phyloP scores from a whole-genome alignment of 2,113 vertebrate species.

The Proteles cristata region DNA sequence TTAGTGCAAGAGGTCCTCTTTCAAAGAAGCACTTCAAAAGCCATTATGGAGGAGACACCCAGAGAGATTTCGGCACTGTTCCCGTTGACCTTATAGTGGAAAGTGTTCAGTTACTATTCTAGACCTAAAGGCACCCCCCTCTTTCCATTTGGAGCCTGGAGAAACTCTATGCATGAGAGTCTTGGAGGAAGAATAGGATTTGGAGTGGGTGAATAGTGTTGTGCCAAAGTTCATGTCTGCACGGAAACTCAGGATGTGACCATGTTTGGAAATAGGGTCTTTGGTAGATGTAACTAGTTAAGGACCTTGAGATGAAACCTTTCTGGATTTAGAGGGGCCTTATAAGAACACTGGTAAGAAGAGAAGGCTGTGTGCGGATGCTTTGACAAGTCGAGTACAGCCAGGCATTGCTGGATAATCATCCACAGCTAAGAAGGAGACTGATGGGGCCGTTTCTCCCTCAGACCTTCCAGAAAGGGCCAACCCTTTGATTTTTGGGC shows the following conservation, averaged over 20 bases:
- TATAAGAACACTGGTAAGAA: not conserved
- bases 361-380: not conserved
- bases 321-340: not conserved
- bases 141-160: not conserved
- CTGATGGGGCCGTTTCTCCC: not conserved
- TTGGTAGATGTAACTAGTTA: not conserved
- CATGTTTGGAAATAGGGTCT: not conserved
- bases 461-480: not conserved
- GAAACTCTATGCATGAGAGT: not conserved
- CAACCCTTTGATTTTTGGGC: not conserved
- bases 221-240: not conserved
- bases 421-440: not conserved
- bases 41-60: not conserved
- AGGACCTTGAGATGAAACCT: not conserved
- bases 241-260: not conserved
- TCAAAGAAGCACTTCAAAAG: conserved; percentile 53
- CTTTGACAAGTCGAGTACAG: not conserved
- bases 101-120: not conserved
- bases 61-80: not conserved
- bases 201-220: not conserved
- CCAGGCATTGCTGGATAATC: not conserved
- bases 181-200: not conserved
- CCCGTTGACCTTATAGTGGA: not conserved
- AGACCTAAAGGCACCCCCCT: not conserved
- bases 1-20: conserved; percentile 2